Conservation (phyloP, 2,888 invertebrate genomes). For the Oxyscelio sp. region DNA sequence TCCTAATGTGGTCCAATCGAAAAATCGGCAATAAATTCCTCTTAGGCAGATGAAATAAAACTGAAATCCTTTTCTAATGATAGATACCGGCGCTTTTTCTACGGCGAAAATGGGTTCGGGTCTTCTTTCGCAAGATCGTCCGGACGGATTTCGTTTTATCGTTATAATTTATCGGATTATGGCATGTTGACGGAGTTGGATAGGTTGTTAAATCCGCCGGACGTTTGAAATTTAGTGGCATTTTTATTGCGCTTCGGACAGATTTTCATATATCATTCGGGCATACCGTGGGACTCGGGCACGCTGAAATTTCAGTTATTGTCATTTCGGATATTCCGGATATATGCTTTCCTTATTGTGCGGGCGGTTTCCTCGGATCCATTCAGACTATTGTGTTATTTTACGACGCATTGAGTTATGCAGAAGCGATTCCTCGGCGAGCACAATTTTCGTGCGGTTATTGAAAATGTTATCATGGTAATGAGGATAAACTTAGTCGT, state of each 20-base stretch:
- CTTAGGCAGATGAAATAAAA: constrained; percentile 37
- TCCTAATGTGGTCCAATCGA: neutral
- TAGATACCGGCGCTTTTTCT: neutral
- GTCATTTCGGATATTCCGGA: constrained; percentile 35
- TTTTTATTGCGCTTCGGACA: constrained; percentile 57
- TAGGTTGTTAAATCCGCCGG: constrained; percentile 50
- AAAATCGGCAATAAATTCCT: constrained; percentile 39
- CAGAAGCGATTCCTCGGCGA: neutral
- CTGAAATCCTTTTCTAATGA: constrained; percentile 23
- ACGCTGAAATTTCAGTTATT: constrained; percentile 63
- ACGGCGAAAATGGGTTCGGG: constrained; percentile 10
- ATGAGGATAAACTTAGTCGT: neutral
- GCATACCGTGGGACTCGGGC: constrained; percentile 37
- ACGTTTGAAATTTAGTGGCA: constrained; percentile 62
- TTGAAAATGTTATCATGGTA: constrained; percentile 1
- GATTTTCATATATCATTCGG: constrained; percentile 64
- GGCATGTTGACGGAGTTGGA: constrained; percentile 58
- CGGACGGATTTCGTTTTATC: constrained; percentile 47
- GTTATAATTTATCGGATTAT: constrained; percentile 70
- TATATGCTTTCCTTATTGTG: constrained; percentile 38
- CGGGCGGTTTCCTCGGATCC: constrained; percentile 13
- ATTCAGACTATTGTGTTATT: constrained; percentile 26
- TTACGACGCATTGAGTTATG: constrained; percentile 35
- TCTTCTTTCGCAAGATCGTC: constrained; percentile 7
- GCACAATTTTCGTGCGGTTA: neutral